Evolutionary conservation across 1,140 invertebrate genomes (phyloP).

Genomic region (Nylanderia fulva): DNA sequence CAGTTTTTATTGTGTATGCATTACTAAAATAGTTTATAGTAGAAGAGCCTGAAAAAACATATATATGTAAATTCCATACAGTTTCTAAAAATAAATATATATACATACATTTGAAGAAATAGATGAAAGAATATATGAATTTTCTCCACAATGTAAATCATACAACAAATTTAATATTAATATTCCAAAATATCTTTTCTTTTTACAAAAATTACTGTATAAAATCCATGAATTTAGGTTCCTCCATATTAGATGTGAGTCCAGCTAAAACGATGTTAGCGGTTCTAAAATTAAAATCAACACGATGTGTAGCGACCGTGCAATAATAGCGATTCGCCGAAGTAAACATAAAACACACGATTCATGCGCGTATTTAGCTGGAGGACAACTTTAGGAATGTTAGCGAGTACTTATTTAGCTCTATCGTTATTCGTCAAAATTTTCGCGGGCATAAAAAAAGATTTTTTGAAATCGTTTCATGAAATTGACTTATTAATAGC

Average conservation of each 20-base stretch:
- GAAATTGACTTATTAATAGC: too few relatives aligned
- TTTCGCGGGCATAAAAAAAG: too few relatives aligned
- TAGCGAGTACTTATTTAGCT: too few relatives aligned
- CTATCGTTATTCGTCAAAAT: background rate
- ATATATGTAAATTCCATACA: background rate
- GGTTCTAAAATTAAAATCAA: constrained; percentile 38
- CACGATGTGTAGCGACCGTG: background rate
- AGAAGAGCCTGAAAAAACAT: constrained; percentile 15
- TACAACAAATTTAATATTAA: constrained; percentile 16
- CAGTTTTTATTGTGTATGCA: too few relatives aligned
- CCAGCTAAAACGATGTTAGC: background rate
- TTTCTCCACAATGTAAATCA: background rate
- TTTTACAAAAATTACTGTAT: background rate
- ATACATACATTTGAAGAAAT: background rate
- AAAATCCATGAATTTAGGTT: background rate
- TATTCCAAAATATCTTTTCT: background rate
- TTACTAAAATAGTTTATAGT: background rate
- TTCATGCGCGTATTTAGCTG: background rate
- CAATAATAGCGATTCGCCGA: background rate
- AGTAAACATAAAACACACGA: background rate
- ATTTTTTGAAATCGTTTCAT: too few relatives aligned
- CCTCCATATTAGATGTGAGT: background rate
- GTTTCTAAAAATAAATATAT: background rate
- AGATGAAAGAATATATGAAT: background rate
- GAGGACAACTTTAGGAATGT: background rate